Conservation (phyloP, 2,888 invertebrate species). For the Zaprionus obscuricornis region DNA sequence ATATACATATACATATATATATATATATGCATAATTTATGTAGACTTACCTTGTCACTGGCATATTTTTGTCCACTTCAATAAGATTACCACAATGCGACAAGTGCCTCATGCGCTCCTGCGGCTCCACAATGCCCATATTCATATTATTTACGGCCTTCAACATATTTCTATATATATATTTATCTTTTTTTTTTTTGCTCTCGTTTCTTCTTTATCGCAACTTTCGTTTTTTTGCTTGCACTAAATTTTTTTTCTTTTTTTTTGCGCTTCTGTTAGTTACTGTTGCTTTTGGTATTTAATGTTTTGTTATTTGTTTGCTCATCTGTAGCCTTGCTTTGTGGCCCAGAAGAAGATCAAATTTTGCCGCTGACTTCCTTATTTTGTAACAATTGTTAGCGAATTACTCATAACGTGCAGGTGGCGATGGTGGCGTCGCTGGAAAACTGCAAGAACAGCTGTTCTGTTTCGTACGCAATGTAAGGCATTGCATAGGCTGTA, state of each 20-base stretch:
- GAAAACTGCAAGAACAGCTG: slow-evolving; percentile 48
- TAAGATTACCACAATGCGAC: slow-evolving; percentile 87
- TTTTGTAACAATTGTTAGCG: slow-evolving; percentile 39
- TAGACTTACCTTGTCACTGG: slow-evolving; percentile 88
- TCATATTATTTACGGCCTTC: slow-evolving; percentile 79
- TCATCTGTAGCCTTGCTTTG: slow-evolving; percentile 24
- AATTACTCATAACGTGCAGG: slow-evolving; percentile 49
- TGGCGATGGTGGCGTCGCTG: slow-evolving; percentile 38
- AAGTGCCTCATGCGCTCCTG: slow-evolving; percentile 88
- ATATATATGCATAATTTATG: too few species aligned
- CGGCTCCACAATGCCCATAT: slow-evolving; percentile 85
- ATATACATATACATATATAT: too few species aligned
- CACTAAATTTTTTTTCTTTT: slow-evolving; percentile 2
- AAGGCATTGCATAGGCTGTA: too few species aligned
- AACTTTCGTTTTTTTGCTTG: too few species aligned
- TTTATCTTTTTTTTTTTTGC: neutral
- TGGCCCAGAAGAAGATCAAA: too few species aligned
- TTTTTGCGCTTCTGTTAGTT: slow-evolving; percentile 1
- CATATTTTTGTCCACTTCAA: slow-evolving; percentile 89
- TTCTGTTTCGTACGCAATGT: too few species aligned
- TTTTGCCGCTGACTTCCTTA: slow-evolving; percentile 16
- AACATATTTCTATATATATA: slow-evolving; percentile 57
- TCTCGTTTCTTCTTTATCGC: slow-evolving; percentile 5
- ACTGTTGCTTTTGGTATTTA: neutral
- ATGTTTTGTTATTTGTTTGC: neutral